These are phyloP conservation scores for Plectus sambesii DNA, from an alignment of 1,140 invertebrate species.

Conservation along the genomic window DNA sequence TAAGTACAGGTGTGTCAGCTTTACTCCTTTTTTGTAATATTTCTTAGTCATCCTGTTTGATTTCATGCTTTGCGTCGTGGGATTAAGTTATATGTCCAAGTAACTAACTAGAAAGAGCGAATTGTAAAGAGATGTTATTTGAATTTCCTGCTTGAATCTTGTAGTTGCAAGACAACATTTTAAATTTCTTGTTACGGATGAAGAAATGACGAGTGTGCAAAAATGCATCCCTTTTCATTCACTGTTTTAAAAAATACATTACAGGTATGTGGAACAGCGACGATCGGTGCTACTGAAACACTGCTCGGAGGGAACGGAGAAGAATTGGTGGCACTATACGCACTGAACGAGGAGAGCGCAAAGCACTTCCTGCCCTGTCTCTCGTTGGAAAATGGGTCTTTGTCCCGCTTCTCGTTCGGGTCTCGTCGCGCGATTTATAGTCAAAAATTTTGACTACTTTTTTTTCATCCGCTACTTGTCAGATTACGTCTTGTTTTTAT, in stretches of 20 bases:
- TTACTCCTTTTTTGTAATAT: slow-evolving; percentile 31
- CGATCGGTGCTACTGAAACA: slow-evolving; percentile 85
- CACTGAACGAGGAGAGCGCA: not conserved
- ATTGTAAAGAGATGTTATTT: too few species aligned
- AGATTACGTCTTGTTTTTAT: too few species aligned
- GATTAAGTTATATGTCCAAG: not conserved
- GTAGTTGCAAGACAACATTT: too few species aligned
- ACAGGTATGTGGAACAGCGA: slow-evolving; percentile 91
- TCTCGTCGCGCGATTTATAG: slow-evolving; percentile 2
- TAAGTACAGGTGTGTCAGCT: slow-evolving; percentile 69
- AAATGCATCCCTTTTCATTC: not conserved
- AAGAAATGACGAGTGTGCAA: not conserved
- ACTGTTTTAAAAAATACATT: slow-evolving; percentile 35
- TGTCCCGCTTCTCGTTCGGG: not conserved
- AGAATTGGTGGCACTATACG: slow-evolving; percentile 71
- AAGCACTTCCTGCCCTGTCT: too few species aligned
- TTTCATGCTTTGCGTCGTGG: not conserved
- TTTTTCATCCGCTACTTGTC: too few species aligned
- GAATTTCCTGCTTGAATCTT: too few species aligned
- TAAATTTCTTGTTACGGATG: too few species aligned
- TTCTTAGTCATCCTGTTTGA: slow-evolving; percentile 4
- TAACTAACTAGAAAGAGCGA: too few species aligned
- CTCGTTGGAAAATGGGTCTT: not conserved
- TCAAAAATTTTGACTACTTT: too few species aligned
- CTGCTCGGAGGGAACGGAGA: slow-evolving; percentile 95